Base-by-base conservation (phyloP, 2,888 invertebrate species). In the Euphydryas editha region DNA sequence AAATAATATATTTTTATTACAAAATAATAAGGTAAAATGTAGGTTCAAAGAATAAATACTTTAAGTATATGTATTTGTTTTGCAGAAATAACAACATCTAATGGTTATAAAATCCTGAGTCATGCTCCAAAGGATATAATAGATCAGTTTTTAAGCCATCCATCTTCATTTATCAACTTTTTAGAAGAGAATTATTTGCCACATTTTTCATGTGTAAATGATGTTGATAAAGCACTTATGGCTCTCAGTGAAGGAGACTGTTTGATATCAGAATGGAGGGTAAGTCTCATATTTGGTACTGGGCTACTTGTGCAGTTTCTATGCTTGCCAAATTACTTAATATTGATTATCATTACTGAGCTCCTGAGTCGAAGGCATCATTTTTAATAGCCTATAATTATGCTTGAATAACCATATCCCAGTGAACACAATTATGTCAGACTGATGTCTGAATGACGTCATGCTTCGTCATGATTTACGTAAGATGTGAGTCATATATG, bases 101-200 rank as follows among this genome's bases (percentile, higher is more conserved):
- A 67, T 57, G 76, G 75, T 11, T 56, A 56, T 15, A 59, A 66
- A 59, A 69, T 66, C 47, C 59, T 78, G 37, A 73, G 72, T 37
- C 95, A 96, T 78, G 88, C 94, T 62, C 95, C 97, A 2, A 94
- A 94, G 73, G 94, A 94, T 70, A 87, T 96, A 44, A 94, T 95
- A 5, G 94, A 95, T 67, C 94, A 94, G 75, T 96, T 97, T 79
- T 83, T 93, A 54, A 94, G 94, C 7, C 95, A 96, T 75, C 95
- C 96, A 0, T 93, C 86, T 65, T 94, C 93, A 55, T 96, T 96
- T 81, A 86, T 95, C 0, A 93, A 94, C 66, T 96, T 97, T 77
- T 83, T 97, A 20, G 94, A 95, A 80, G 95, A 96, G 77, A 97
- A 97, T 87, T 96, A 96, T 85, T 81, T 96, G 24, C 93, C 94